Base-by-base conservation (phyloP, 2,113 vertebrate genomes). In the Lathamus discolor region DNA sequence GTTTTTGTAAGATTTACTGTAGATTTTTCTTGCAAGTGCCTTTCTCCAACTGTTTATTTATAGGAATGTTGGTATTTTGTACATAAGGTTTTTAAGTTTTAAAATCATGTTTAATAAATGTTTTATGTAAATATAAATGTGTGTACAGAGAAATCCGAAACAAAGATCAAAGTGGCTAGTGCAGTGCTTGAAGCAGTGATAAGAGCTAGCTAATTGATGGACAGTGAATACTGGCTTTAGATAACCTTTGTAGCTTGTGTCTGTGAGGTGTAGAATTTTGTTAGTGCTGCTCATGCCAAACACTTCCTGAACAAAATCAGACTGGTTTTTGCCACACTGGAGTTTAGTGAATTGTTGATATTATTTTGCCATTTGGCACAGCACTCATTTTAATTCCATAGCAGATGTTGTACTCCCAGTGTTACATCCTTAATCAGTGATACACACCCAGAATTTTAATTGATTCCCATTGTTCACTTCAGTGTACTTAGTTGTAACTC, bases 1-100 rank as follows among this genome's bases (percentile, higher is more conserved):
- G 85, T 97, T 97, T 98, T 98, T 98, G 96, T 98, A 98, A 96
- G 96, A 98, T 98, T 97, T 97, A 97, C 97, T 98, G 98, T 98
- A 98, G 98, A 98, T 97, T 98, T 98, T 98, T 98, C 98, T 98
- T 98, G 98, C 98, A 98, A 98, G 98, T 98, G 98, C 98, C 98
- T 98, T 98, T 98, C 98, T 98, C 98, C 97, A 98, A 97, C 97
- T 97, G 97, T 98, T 98, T 98, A 98, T 98, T 98, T 98, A 98
- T 98, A 98, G 98, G 97, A 97, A 98, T 98, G 98, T 97, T 97
- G 97, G 97, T 98, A 97, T 97, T 97, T 98, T 98, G 98, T 98
- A 98, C 95, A 98, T 98, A 98, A 70, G 76, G 94, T 97, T 97
- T 97, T 98, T 96, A 95, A 95, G 96, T 98, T 97, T 97, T 97